Evolutionary conservation across 2,888 invertebrate genomes (phyloP).

Genomic region (Spialia ferax): DNA sequence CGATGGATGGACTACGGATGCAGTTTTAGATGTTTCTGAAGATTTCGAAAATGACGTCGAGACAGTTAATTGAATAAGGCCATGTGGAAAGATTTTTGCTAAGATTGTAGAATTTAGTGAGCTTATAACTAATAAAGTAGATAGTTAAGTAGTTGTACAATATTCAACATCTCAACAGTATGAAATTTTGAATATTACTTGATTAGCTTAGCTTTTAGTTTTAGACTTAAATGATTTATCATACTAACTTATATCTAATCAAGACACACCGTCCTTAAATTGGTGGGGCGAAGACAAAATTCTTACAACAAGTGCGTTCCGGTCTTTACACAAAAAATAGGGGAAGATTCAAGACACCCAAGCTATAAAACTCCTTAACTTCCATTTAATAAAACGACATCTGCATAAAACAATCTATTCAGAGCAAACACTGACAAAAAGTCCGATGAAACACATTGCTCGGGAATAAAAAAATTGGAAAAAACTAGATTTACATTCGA

Average conservation of each 20-base stretch:
- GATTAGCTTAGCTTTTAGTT: not conserved
- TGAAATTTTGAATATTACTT: not conserved
- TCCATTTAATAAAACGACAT: constrained; percentile 61
- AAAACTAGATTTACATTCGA: constrained; percentile 48
- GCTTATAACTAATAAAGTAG: constrained; percentile 33
- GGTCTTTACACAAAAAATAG: constrained; percentile 11
- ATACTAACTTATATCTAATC: not conserved
- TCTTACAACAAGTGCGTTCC: constrained; percentile 20
- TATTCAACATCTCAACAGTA: not conserved
- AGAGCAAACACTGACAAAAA: constrained; percentile 65
- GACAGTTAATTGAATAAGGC: constrained; percentile 79
- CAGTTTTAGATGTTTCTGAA: constrained; percentile 77
- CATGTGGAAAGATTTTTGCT: constrained; percentile 65
- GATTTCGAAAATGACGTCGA: constrained; percentile 72
- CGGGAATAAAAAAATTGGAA: constrained; percentile 55
- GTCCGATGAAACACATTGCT: constrained; percentile 73
- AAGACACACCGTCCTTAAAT: not conserved
- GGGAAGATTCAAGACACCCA: constrained; percentile 1
- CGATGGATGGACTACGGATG: constrained; percentile 81
- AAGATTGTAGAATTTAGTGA: constrained; percentile 46
- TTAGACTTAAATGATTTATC: not conserved
- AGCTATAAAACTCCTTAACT: constrained; percentile 37
- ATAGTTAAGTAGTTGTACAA: constrained; percentile 5
- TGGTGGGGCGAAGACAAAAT: not conserved
- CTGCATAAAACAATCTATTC: constrained; percentile 73